Evolutionary conservation across 2,888 invertebrate species (phyloP).

Genomic region (Carterocephalus palaemon): DNA sequence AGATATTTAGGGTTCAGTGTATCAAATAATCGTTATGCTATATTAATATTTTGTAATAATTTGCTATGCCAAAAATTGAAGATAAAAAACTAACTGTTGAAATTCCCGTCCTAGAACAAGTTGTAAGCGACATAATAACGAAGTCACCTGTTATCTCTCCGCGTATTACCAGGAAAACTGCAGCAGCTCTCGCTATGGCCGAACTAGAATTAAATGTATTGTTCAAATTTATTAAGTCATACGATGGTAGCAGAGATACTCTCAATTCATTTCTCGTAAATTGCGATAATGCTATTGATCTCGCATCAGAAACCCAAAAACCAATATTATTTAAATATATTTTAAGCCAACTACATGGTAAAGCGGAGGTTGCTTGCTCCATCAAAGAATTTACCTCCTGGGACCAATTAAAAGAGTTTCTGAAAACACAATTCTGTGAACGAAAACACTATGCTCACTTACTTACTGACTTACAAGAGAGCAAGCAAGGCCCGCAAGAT

Average conservation of each 20-base stretch:
- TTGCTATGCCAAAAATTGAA: no score
- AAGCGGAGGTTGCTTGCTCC: conserved; percentile 4
- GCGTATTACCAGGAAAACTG: no score
- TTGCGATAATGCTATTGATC: conserved; percentile 2
- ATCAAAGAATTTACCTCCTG: conserved; percentile 3
- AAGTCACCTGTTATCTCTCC: no score
- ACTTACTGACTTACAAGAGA: conserved; percentile 19
- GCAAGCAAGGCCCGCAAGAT: conserved; percentile 23
- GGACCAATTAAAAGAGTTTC: conserved; percentile 1
- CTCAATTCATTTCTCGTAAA: conserved; percentile 10
- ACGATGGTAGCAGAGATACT: conserved; percentile 1
- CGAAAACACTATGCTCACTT: conserved; percentile 19
- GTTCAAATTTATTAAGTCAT: conserved; percentile 6
- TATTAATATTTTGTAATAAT: no score
- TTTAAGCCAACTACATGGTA: conserved; percentile 1
- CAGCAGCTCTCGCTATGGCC: no score
- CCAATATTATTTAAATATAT: conserved; percentile 10
- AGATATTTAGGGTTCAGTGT: no score
- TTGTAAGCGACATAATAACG: no score
- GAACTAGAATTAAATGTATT: background rate
- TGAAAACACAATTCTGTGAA: conserved; percentile 16
- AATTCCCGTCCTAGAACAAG: no score
- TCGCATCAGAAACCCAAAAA: background rate
- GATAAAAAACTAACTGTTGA: no score
- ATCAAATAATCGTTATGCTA: no score